These are phyloP conservation scores for Amblyraja radiata DNA, from an alignment of 2,797 vertebrate species.

Conservation along the genomic window DNA sequence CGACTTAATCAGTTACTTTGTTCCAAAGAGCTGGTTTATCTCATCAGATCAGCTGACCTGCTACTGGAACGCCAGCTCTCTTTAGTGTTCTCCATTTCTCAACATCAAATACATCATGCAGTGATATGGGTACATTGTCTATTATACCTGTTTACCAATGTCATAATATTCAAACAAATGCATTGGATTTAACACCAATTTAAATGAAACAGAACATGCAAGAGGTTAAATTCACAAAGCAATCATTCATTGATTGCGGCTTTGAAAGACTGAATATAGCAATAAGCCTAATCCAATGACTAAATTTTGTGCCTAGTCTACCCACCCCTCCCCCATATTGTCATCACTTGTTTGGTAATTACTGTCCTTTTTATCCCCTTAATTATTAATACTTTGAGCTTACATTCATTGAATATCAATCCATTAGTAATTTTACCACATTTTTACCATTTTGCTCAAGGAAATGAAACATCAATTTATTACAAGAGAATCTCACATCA, in stretches of 20 bases:
- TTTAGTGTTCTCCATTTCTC: not conserved
- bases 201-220: too few species aligned
- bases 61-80: not conserved
- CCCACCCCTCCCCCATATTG: not conserved
- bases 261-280: not conserved
- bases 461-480: not conserved
- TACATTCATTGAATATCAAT: not conserved
- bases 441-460: not conserved
- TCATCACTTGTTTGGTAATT: not conserved
- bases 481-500: not conserved
- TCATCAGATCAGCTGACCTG: not conserved
- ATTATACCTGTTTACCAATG: not conserved
- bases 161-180: too few species aligned
- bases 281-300: too few species aligned
- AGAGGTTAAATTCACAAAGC: too few species aligned
- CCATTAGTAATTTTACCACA: not conserved
- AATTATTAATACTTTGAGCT: not conserved
- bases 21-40: not conserved
- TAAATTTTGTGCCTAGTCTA: not conserved
- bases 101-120: not conserved
- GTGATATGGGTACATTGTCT: not conserved
- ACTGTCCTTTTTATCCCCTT: not conserved
- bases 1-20: not conserved
- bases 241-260: not conserved
- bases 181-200: too few species aligned